phyloP scores from a whole-genome alignment of 2,113 vertebrate genomes.

The Pelecanus crispus region DNA sequence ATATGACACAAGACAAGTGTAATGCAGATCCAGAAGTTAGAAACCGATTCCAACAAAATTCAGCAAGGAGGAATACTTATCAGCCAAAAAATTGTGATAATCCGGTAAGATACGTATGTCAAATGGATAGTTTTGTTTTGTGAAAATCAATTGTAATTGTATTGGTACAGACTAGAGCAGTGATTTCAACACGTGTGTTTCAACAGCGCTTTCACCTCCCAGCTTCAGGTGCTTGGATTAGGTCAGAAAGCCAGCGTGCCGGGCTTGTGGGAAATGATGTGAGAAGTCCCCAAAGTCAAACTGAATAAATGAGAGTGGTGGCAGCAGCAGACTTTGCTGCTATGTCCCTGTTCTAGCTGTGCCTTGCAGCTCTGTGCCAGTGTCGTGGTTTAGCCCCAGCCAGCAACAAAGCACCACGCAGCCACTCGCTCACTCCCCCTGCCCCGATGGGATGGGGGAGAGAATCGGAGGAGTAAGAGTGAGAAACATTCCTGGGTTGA shows the following conservation, averaged over 20 bases:
- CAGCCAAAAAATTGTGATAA: neutral
- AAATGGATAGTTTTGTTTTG: neutral
- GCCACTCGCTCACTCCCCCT: too few species aligned
- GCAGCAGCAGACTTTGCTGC: neutral
- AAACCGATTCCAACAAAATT: neutral
- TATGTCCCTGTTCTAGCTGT: neutral
- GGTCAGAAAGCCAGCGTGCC: neutral
- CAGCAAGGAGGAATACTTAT: neutral
- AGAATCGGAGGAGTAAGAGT: too few species aligned
- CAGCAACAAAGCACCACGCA: too few species aligned
- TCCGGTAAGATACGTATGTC: rapidly evolving
- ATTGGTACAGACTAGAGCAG: neutral
- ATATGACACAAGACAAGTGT: neutral
- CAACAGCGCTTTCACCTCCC: neutral
- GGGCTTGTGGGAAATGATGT: neutral
- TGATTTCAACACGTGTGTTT: neutral
- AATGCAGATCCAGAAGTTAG: neutral
- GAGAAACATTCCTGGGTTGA: too few species aligned
- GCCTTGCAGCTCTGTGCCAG: neutral
- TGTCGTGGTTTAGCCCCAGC: too few species aligned
- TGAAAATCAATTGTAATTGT: neutral
- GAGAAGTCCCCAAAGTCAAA: neutral
- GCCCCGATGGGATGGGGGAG: too few species aligned
- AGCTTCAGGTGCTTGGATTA: neutral
- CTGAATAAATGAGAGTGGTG: neutral